Conservation (phyloP, 2,113 vertebrate species). For the Perccottus glenii region DNA sequence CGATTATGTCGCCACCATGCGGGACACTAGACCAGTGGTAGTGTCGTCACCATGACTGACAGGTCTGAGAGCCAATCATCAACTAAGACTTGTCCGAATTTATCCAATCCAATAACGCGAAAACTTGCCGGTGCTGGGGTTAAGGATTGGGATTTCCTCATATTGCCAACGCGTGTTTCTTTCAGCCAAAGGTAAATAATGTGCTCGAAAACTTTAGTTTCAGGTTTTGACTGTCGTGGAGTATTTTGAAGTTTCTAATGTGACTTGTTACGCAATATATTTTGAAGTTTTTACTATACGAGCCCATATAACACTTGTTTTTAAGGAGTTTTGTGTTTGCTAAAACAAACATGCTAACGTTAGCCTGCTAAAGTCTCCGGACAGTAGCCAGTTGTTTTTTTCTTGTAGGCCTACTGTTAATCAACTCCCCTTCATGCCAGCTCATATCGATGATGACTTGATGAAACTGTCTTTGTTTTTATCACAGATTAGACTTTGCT, state of each 20-base stretch:
- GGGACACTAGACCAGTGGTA: neutral
- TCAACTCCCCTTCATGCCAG: too few species aligned
- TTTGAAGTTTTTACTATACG: too few species aligned
- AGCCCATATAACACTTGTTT: neutral
- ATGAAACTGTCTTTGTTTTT: neutral
- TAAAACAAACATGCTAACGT: constrained; percentile 60
- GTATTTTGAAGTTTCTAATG: rapidly evolving
- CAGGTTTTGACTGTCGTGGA: too few species aligned
- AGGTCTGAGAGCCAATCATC: constrained; percentile 43
- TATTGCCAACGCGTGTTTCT: constrained; percentile 36
- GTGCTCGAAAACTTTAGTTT: neutral
- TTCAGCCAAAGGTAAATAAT: constrained; percentile 53
- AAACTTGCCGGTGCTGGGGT: constrained; percentile 4
- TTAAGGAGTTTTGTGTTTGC: constrained; percentile 1
- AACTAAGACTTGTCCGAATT: rapidly evolving
- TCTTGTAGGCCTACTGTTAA: neutral
- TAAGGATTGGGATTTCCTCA: neutral
- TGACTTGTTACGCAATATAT: neutral
- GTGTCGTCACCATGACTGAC: constrained; percentile 37
- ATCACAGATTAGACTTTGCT: constrained; percentile 5
- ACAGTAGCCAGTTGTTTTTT: neutral
- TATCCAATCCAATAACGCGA: constrained; percentile 44
- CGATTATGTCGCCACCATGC: constrained; percentile 61
- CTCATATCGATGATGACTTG: too few species aligned
- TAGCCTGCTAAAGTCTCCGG: constrained; percentile 44